Percentiles rank a stretch among this genome's conserved stretches.
These are phyloP conservation scores for Tenthredo amoena DNA, from an alignment of 2,888 invertebrate species.

Conservation along the genomic window DNA sequence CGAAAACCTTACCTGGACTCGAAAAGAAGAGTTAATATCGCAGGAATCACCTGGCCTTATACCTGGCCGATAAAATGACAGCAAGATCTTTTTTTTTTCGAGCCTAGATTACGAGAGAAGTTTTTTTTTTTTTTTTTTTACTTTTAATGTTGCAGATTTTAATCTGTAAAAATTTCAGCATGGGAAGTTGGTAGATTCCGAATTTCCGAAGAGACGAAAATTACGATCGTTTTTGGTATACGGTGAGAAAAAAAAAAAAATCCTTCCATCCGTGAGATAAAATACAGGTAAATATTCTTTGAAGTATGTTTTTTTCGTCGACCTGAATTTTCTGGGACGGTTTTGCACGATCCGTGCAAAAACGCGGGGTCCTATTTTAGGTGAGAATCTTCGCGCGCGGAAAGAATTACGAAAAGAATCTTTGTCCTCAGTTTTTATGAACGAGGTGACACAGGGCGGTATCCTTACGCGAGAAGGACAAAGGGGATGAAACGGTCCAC, in stretches of 20 bases:
- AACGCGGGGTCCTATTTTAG: slow-evolving; percentile 28
- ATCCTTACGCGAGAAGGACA: slow-evolving; percentile 21
- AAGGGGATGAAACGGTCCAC: slow-evolving; percentile 47
- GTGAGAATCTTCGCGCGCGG: slow-evolving; percentile 42
- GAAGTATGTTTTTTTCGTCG: not conserved
- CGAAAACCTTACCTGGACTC: not conserved
- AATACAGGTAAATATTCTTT: not conserved
- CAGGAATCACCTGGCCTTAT: slow-evolving; percentile 22
- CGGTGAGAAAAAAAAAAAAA: not conserved
- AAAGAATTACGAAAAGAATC: slow-evolving; percentile 42
- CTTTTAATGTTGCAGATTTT: not conserved
- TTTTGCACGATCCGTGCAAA: slow-evolving; percentile 13
- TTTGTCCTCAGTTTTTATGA: slow-evolving; percentile 41
- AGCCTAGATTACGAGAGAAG: not conserved
- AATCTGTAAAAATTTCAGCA: not conserved
- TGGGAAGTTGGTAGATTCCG: not conserved
- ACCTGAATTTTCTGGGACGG: not conserved
- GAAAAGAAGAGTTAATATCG: slow-evolving; percentile 18
- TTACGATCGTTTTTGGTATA: not conserved
- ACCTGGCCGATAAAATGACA: slow-evolving; percentile 5
- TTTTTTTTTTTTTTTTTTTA: not conserved
- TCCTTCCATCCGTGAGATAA: slow-evolving; percentile 5
- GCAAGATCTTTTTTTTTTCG: not conserved
- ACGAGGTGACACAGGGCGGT: not conserved
- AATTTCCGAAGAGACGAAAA: not conserved